phyloP scores from a whole-genome alignment of 2,888 invertebrate species.

The Apomyelois bistriatella region DNA sequence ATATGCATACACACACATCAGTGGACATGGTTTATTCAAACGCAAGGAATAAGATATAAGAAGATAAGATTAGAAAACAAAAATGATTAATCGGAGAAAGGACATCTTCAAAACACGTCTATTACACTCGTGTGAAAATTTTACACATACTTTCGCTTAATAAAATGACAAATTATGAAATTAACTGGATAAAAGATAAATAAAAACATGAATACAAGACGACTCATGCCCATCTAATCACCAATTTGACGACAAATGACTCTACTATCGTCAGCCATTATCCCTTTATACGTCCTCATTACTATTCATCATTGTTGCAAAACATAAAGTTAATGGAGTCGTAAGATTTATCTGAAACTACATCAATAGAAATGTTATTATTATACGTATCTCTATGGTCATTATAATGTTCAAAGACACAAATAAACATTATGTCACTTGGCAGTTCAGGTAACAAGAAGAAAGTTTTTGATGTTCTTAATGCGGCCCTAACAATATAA shows the following conservation, averaged over 20 bases:
- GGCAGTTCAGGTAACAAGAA: not conserved
- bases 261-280: constrained; percentile 7
- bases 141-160: constrained; percentile 39
- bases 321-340: not conserved
- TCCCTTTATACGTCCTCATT: constrained; percentile 2
- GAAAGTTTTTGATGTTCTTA: not conserved
- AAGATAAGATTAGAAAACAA: constrained; percentile 18
- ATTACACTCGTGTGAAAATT: constrained; percentile 32
- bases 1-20: too few species aligned
- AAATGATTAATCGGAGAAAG: constrained; percentile 40
- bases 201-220: not conserved
- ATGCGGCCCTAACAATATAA: not conserved
- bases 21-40: too few species aligned
- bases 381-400: not conserved
- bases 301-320: constrained; percentile 7
- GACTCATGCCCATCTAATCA: constrained; percentile 5
- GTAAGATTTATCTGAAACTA: not conserved
- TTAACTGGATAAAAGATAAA: constrained; percentile 24
- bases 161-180: constrained; percentile 32
- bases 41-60: not conserved
- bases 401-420: not conserved
- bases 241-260: constrained; percentile 7
- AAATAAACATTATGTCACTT: not conserved
- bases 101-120: constrained; percentile 33
- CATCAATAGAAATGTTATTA: not conserved